These are phyloP conservation scores for human DNA, from an alignment of 2,113 vertebrate genomes.

Conservation along the genomic window GRCh38 chr3:140848001-140848500, in stretches of 20 bases:
- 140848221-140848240: not conserved
- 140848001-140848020: not conserved
- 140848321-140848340: not conserved
- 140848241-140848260: not conserved
- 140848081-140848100: not conserved
- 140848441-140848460: not conserved
- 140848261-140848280: not conserved
- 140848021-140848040: not conserved
- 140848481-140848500: not conserved
- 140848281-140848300: not conserved
- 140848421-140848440: not conserved
- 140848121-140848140: not conserved
- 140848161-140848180: not conserved
- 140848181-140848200: not conserved
- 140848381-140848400: not conserved
- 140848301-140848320: not conserved
- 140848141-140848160: not conserved
- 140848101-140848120: not conserved
- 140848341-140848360: not conserved
- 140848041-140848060: not conserved
- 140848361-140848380: not conserved
- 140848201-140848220: not conserved
- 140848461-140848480: not conserved
- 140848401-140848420: not conserved
- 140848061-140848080: not conserved